Evolutionary conservation across 1,140 invertebrate genomes (phyloP).

Genomic region (Mizuhopecten yessoensis): DNA sequence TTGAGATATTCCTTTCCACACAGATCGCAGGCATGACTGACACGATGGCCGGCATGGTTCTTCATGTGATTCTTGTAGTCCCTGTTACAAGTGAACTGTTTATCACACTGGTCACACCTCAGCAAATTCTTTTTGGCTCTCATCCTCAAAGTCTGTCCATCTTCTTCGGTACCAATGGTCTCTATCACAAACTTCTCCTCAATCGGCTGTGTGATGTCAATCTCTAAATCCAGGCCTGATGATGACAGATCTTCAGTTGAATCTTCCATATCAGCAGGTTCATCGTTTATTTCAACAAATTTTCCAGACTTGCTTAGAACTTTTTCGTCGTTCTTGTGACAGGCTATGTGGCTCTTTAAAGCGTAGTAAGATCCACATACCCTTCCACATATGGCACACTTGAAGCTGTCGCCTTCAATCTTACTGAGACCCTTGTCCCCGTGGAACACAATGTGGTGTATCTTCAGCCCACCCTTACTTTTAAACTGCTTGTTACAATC

Average conservation of each 20-base stretch:
- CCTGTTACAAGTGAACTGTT: constrained; percentile 17
- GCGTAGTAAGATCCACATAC: background rate
- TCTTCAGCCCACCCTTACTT: constrained; percentile 1
- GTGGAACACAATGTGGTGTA: constrained; percentile 4
- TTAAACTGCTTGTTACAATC: constrained; percentile 46
- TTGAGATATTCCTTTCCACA: constrained; percentile 8
- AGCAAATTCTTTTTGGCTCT: constrained; percentile 19
- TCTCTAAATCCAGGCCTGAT: background rate
- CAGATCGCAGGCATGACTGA: constrained; percentile 8
- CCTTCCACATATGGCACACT: background rate
- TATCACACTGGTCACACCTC: background rate
- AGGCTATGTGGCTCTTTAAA: constrained; percentile 21
- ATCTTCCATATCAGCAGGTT: background rate
- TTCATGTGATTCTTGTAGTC: constrained; percentile 15
- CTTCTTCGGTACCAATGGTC: background rate
- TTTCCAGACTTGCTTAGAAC: background rate
- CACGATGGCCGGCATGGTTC: background rate
- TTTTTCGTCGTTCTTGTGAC: constrained; percentile 24
- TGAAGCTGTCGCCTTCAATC: constrained; percentile 12
- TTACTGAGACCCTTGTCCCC: background rate
- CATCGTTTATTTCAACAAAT: constrained; percentile 5
- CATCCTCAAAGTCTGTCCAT: background rate
- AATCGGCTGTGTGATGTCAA: background rate
- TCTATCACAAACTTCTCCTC: background rate
- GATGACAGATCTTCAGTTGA: background rate